Base-by-base conservation (phyloP, 2,797 vertebrate species). In the Acrossocheilus fasciatus region DNA sequence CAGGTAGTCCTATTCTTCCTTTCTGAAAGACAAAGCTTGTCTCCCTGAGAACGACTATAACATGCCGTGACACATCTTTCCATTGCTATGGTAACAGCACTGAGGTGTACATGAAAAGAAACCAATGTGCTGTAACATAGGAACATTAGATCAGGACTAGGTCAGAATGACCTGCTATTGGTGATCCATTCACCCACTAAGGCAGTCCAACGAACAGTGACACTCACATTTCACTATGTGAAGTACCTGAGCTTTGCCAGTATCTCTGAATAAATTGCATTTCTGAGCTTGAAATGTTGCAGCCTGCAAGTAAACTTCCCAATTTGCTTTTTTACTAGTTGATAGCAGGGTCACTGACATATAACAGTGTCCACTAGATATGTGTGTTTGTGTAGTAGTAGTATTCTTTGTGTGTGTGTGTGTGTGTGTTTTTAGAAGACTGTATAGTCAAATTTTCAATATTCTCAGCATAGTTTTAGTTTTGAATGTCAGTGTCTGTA, bases 51-150 rank as follows among this genome's bases (percentile, higher is more conserved):
- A 34, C 2, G 2, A 45, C 52, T 34, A 8, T 81, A 75, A 75
- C 68, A 41, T 87, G 85, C 75, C 6, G 36, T 88, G 66, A 66
- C 81, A 84, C 50, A 72, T 83, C 85, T 83, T 43, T 54, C 45
- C 57, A 86, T 90, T 41, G n/a, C 88, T 87, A 90, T 90, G 88
- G 91, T 86, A 91, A 91, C 90, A 20, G 80, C 47, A 62, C 62
- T 62, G 26, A 87, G 88, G 70, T 86, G 84, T 87, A 66, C 75
- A 84, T 47, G 52, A 75, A 74, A 52, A 81, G 23, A 66, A 78
- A 81, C 54, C 36, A 69, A 54, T 86, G 11, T 52, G 66, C 68
- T 85, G 84, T 82, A 69, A 69, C 78, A 83, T 76, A 1, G 62
- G 69, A 59, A 86, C 76, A 88, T 86, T 80, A 18, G 68, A 80